Evolutionary conservation across 2,888 invertebrate genomes (phyloP).

Genomic region (Phlogophora meticulosa): DNA sequence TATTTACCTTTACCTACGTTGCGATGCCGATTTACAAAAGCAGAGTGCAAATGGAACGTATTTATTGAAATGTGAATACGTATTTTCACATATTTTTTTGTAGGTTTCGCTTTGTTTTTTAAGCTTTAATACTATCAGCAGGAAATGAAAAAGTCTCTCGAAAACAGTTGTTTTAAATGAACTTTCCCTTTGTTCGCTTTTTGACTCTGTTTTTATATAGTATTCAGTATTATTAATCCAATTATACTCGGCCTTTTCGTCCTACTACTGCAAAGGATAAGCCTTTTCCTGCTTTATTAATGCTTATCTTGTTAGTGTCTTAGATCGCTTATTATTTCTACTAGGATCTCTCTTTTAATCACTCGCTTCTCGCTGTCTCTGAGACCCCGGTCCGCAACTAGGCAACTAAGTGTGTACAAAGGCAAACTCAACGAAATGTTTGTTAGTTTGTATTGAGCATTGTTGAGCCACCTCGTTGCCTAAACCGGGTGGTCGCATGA

Average conservation of each 20-base stretch:
- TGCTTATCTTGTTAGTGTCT: not conserved
- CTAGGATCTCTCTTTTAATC: not conserved
- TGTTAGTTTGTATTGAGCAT: conserved; percentile 41
- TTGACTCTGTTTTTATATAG: too few relatives aligned
- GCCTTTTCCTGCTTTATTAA: not conserved
- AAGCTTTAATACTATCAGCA: conserved; percentile 16
- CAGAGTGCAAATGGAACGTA: conserved; percentile 13
- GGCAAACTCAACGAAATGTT: conserved; percentile 28
- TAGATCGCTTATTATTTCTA: not conserved
- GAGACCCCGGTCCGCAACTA: conserved; percentile 2
- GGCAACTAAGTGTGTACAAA: conserved; percentile 21
- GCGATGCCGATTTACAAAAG: conserved; percentile 11
- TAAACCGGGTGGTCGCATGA: conserved; percentile 42
- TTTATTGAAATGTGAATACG: conserved; percentile 46
- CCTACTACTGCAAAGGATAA: not conserved
- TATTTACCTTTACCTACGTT: conserved; percentile 18
- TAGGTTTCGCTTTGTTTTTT: conserved; percentile 14
- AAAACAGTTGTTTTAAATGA: conserved; percentile 7
- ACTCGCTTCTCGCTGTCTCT: conserved; percentile 17
- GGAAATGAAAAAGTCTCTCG: not conserved
- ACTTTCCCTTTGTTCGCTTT: conserved; percentile 6
- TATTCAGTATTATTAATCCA: not conserved
- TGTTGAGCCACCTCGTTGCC: conserved; percentile 38
- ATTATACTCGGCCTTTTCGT: not conserved
- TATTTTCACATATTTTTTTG: conserved; percentile 23